Evolutionary conservation across 1,140 invertebrate species (phyloP).

Genomic region (Sipha flava): DNA sequence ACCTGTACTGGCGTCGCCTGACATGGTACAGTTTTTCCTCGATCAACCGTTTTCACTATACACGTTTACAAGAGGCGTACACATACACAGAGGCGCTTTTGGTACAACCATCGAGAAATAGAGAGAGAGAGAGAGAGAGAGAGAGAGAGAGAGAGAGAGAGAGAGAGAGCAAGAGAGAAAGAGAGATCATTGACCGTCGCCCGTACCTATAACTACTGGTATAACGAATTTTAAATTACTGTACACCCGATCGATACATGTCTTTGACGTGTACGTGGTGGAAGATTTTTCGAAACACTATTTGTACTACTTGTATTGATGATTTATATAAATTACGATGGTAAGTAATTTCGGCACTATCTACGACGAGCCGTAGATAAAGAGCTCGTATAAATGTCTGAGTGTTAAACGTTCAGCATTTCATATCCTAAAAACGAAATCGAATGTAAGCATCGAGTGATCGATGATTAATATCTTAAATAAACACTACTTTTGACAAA

Average conservation of each 20-base stretch:
- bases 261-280: not conserved
- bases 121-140: not conserved
- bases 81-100: not conserved
- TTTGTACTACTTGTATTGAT: no score
- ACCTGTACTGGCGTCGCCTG: not conserved
- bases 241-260: not conserved
- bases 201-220: not conserved
- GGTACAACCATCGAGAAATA: not conserved
- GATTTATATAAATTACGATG: no score
- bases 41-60: not conserved
- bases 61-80: not conserved
- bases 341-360: no score
- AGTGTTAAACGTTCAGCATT: no score
- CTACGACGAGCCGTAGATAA: no score
- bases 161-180: not conserved
- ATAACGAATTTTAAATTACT: conserved; percentile 31
- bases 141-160: not conserved
- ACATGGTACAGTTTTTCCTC: not conserved
- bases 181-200: conserved; percentile 16
- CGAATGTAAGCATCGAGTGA: no score
- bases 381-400: no score
- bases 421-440: no score
- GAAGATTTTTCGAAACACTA: no score
- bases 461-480: no score
- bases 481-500: no score